Conservation (phyloP, 2,797 vertebrate genomes). For the Denticeps clupeoides region DNA sequence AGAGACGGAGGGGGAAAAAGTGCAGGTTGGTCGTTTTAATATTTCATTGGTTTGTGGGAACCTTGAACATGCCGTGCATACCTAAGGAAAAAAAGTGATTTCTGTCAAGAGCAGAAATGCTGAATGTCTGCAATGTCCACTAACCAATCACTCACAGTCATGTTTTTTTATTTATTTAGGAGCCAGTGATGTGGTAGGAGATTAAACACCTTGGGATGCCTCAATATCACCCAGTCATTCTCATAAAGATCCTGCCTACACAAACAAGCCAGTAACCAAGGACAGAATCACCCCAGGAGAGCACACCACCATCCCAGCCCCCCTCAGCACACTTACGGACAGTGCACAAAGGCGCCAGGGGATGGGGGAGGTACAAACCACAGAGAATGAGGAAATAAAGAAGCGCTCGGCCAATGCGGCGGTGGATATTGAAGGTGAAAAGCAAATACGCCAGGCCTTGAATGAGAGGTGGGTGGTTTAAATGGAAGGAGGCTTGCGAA, state of each 20-base stretch:
- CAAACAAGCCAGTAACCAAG: constrained; percentile 11
- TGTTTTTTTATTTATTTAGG: constrained; percentile 25
- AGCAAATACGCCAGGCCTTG: no score
- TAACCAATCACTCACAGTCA: constrained; percentile 9
- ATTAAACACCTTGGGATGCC: constrained; percentile 13
- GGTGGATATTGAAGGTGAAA: background rate
- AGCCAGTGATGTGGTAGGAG: constrained; percentile 10
- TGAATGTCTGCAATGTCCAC: constrained; percentile 13
- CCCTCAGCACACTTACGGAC: background rate
- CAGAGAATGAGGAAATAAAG: constrained; percentile 12
- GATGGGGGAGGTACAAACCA: no score
- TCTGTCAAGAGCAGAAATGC: constrained; percentile 21
- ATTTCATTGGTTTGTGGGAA: constrained; percentile 34
- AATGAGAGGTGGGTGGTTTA: no score
- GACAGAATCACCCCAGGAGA: constrained; percentile 12
- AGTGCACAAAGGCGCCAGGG: no score
- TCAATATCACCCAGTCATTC: constrained; percentile 3
- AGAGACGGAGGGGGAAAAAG: constrained; percentile 1
- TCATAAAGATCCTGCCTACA: constrained; percentile 20
- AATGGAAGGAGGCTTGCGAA: no score
- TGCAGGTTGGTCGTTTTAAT: constrained; percentile 35
- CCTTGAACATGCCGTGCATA: constrained; percentile 37
- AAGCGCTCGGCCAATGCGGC: background rate
- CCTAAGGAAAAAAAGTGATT: constrained; percentile 21
- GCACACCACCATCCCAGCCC: constrained; percentile 6